Evolutionary conservation across 2,113 vertebrate species (phyloP).

Genomic region (Lepisosteus osseus): DNA sequence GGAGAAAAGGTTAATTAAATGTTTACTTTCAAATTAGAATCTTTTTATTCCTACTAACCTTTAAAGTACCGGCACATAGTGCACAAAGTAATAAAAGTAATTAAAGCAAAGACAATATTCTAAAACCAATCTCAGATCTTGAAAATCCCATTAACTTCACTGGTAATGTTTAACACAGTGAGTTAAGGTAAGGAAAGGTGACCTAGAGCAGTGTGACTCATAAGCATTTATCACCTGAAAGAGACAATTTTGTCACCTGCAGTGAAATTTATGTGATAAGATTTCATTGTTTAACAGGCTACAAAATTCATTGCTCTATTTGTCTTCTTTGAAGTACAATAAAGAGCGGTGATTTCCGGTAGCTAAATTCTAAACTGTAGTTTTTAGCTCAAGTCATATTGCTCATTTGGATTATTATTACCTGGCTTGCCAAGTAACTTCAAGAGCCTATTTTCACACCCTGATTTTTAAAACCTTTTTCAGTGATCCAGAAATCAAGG

Average conservation of each 20-base stretch:
- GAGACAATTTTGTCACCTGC: constrained; percentile 5
- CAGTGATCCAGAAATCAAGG: no score
- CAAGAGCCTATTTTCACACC: no score
- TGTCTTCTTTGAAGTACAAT: neutral
- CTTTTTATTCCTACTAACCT: no score
- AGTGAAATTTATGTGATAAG: constrained; percentile 3
- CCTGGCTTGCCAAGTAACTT: no score
- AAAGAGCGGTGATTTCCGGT: neutral
- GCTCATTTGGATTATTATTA: no score
- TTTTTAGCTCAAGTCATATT: neutral
- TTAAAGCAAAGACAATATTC: no score
- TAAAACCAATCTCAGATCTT: no score
- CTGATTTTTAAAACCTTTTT: no score
- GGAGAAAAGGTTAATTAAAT: no score
- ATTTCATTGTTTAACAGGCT: neutral
- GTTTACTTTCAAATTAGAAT: no score
- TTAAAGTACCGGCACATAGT: no score
- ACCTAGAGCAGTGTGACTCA: constrained; percentile 2
- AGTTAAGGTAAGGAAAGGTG: neutral
- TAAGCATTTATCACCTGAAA: neutral
- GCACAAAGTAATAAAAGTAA: no score
- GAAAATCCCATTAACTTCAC: neutral
- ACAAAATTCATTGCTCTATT: neutral
- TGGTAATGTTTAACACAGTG: neutral
- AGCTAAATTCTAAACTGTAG: neutral